Evolutionary conservation across 2,797 vertebrate genomes (phyloP).

Genomic region (Cercopithecus petaurista): DNA sequence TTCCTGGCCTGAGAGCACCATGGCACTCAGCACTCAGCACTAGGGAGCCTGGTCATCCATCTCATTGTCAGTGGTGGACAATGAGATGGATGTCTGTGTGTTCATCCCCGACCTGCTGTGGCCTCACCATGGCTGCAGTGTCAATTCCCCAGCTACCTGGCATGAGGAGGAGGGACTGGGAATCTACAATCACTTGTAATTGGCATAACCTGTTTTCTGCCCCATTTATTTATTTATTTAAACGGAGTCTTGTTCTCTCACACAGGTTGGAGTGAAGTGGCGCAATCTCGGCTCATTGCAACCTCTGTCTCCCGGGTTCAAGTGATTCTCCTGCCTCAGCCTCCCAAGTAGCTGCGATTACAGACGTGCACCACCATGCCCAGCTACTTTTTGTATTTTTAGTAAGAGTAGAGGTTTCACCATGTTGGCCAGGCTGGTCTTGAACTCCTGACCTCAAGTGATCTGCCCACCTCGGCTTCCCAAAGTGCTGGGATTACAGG

Average conservation of each 20-base stretch:
- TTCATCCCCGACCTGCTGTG: background rate
- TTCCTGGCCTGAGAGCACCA: fast-evolving
- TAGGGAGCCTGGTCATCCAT: background rate
- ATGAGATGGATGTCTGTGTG: background rate
- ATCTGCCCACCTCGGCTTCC: background rate
- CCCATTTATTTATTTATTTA: background rate
- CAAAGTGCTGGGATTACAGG: background rate
- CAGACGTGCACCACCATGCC: background rate
- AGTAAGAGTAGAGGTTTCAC: background rate
- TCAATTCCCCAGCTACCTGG: fast-evolving
- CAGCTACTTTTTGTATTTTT: background rate
- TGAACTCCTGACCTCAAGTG: background rate
- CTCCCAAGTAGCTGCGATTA: background rate
- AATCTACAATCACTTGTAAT: background rate
- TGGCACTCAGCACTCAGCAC: fast-evolving
- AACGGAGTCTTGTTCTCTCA: background rate
- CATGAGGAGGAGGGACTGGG: too few species aligned
- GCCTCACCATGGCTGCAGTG: background rate
- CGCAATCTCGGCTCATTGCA: background rate
- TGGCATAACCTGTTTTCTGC: background rate
- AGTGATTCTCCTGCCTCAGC: background rate
- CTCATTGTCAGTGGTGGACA: background rate
- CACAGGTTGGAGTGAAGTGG: background rate
- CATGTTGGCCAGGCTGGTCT: background rate
- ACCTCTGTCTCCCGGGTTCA: background rate